A percentile compares a stretch with the other conserved stretches of the same genome.
phyloP scores from a whole-genome alignment of 2,113 vertebrate genomes.

The Alces alces region DNA sequence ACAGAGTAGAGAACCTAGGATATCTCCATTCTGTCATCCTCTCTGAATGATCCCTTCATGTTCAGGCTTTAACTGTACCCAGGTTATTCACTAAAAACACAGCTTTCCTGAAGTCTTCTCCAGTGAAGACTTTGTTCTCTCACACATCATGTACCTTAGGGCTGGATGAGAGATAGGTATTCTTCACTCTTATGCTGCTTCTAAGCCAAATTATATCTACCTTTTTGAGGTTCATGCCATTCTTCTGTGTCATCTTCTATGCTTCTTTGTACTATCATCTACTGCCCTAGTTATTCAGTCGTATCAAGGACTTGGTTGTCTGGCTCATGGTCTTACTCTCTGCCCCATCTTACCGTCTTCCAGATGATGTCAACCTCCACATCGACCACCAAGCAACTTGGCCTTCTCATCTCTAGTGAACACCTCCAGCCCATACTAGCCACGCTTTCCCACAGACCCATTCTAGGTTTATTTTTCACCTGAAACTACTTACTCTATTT shows the following conservation, averaged over 20 bases:
- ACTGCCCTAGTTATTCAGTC: neutral
- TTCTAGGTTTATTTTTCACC: neutral
- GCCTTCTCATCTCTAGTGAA: neutral
- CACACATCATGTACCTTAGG: neutral
- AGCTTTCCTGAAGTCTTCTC: neutral
- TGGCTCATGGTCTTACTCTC: neutral
- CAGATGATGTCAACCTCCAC: neutral
- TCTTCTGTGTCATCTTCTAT: neutral
- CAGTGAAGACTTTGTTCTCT: neutral
- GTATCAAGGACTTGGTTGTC: neutral
- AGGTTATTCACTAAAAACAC: neutral
- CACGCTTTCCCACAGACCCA: neutral
- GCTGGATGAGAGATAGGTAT: neutral
- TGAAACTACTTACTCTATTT: neutral
- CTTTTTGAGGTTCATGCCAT: neutral
- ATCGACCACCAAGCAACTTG: neutral
- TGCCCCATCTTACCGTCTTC: neutral
- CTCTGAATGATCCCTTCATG: neutral
- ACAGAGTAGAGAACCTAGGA: neutral
- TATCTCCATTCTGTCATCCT: neutral
- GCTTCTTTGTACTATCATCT: neutral
- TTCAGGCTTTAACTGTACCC: neutral
- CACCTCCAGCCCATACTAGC: neutral
- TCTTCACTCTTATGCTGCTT: neutral
- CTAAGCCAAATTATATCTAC: neutral